A percentile compares a stretch with the other conserved stretches of the same genome.
Conservation (phyloP, 2,888 invertebrate genomes). For the Chaetoderma sp. region DNA sequence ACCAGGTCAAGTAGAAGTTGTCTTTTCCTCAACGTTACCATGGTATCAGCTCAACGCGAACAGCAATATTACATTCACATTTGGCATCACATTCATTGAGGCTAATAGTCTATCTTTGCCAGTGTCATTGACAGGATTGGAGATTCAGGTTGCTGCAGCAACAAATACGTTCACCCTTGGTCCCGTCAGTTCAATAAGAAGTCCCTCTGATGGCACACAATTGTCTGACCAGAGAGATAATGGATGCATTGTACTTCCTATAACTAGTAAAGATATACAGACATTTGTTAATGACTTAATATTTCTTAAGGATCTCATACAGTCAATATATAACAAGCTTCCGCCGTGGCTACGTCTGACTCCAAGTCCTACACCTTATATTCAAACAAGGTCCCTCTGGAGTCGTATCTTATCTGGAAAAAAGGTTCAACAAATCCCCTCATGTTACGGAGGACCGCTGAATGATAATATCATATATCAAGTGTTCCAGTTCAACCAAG, state of each 20-base stretch:
- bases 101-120: background rate
- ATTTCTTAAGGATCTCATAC: background rate
- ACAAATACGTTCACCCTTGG: background rate
- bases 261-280: background rate
- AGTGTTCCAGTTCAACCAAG: background rate
- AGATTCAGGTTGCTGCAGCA: background rate
- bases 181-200: background rate
- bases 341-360: background rate
- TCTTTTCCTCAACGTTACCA: background rate
- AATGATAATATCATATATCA: background rate
- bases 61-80: background rate
- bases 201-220: background rate
- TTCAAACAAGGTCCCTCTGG: no score
- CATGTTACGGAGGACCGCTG: background rate
- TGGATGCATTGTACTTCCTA: background rate
- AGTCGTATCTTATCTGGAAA: background rate
- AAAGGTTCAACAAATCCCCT: background rate
- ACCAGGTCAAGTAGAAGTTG: background rate
- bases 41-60: background rate
- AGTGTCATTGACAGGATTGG: background rate
- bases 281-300: background rate
- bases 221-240: background rate
- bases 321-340: background rate
- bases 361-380: background rate
- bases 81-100: background rate